Percentiles rank a stretch among this genome's conserved stretches.
These are phyloP conservation scores for Altica lythri DNA, from an alignment of 2,888 invertebrate genomes.

Conservation along the genomic window DNA sequence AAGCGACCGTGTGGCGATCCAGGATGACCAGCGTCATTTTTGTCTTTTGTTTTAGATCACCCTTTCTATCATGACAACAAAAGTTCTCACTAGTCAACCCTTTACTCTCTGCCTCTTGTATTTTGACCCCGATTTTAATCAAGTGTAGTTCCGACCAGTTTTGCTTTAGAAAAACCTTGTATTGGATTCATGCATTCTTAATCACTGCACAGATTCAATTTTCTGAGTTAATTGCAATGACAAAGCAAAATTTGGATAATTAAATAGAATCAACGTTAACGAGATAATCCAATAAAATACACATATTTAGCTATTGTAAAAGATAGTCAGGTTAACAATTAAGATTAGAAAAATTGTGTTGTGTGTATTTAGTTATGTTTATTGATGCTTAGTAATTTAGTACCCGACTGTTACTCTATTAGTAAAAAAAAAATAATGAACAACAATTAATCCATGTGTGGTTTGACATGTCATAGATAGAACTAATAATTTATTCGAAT, in stretches of 20 bases:
- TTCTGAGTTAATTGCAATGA: too few relatives aligned
- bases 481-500: slow-evolving; percentile 37
- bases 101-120: slow-evolving; percentile 43
- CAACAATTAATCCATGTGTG: too few relatives aligned
- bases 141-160: slow-evolving; percentile 45
- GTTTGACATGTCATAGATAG: slow-evolving; percentile 18
- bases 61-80: slow-evolving; percentile 52
- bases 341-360: too few relatives aligned
- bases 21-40: slow-evolving; percentile 54
- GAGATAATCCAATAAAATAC: too few relatives aligned
- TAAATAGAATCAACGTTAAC: too few relatives aligned
- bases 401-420: too few relatives aligned
- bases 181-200: slow-evolving; percentile 39
- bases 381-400: too few relatives aligned
- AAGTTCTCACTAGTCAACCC: slow-evolving; percentile 44
- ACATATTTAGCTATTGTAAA: too few relatives aligned
- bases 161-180: slow-evolving; percentile 34
- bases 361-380: too few relatives aligned
- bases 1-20: slow-evolving; percentile 47
- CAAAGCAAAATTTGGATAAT: too few relatives aligned
- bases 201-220: slow-evolving; percentile 29
- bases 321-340: too few relatives aligned
- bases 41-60: slow-evolving; percentile 55
- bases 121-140: slow-evolving; percentile 51
- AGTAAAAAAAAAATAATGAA: too few relatives aligned